Conservation (phyloP, 2,113 vertebrate species). For the Actinemys pallida region DNA sequence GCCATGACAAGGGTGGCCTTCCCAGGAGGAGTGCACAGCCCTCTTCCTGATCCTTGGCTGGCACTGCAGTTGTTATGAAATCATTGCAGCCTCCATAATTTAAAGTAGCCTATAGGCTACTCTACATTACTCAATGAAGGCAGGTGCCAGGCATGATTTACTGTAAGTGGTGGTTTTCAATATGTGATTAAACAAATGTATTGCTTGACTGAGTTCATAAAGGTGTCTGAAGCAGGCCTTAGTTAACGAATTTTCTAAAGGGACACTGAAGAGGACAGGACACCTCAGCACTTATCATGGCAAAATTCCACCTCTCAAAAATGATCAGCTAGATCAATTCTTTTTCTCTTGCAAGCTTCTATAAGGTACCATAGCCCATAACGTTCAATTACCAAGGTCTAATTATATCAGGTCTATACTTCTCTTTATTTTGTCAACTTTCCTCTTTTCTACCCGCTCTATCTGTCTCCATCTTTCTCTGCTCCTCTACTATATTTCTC, state of each 20-base stretch:
- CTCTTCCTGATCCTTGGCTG: neutral
- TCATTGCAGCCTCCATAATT: accelerated
- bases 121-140: neutral
- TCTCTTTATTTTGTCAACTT: no score
- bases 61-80: neutral
- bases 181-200: neutral
- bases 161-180: neutral
- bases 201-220: neutral
- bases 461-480: no score
- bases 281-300: neutral
- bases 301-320: neutral
- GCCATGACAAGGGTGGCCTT: neutral
- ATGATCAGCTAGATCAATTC: neutral
- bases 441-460: no score
- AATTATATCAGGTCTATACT: no score
- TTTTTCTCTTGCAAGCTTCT: neutral
- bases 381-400: no score
- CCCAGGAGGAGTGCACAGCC: no score
- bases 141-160: neutral
- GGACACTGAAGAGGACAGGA: neutral
- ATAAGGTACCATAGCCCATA: no score
- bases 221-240: neutral
- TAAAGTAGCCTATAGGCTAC: neutral
- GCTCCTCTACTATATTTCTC: no score
- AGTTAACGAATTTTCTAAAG: neutral